phyloP scores from a whole-genome alignment of 2,113 vertebrate species.

The Chinchilla lanigera region DNA sequence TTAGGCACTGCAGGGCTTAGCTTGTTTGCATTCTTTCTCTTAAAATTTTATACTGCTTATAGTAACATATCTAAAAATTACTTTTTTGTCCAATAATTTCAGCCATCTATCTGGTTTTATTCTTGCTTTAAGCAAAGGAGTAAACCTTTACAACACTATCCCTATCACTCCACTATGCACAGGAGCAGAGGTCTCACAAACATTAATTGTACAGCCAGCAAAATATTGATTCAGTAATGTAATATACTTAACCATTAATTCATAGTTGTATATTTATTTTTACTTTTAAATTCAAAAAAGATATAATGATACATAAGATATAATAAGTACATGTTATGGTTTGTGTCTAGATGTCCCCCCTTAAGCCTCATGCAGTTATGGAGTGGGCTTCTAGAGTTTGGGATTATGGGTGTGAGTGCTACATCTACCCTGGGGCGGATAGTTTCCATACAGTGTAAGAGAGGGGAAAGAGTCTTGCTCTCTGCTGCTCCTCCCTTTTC shows the following conservation, averaged over 20 bases:
- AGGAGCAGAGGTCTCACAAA: neutral
- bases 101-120: neutral
- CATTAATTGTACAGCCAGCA: conserved; percentile 17
- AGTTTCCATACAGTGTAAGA: no score
- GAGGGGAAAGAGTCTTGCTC: no score
- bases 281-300: conserved; percentile 31
- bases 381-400: no score
- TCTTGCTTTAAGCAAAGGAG: neutral
- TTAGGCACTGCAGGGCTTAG: neutral
- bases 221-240: neutral
- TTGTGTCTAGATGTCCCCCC: no score
- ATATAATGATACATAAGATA: neutral
- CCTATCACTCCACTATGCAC: neutral
- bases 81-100: neutral
- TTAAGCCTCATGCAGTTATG: no score
- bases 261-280: conserved; percentile 38
- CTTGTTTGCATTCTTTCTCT: neutral
- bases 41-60: neutral
- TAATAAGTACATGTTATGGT: no score
- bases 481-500: no score
- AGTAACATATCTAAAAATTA: neutral
- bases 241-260: conserved; percentile 7
- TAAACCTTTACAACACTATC: neutral
- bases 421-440: no score
- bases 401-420: no score